Evolutionary conservation across 2,888 invertebrate genomes (phyloP), one percentile per base, ranked within the genome.

Genomic region (Drosophila hamatofila): DNA sequence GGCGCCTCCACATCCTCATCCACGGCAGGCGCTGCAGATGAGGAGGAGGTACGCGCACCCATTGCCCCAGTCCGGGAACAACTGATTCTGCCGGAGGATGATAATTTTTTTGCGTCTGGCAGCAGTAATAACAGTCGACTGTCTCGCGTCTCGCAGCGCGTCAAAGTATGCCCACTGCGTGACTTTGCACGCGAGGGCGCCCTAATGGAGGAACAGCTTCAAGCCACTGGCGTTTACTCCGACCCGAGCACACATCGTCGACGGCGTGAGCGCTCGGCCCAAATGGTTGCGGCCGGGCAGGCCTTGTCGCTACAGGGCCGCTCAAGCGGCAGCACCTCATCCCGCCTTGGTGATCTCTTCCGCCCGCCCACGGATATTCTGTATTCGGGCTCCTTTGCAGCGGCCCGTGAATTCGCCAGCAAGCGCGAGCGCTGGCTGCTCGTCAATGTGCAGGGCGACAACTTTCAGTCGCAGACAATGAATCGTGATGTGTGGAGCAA

Each of bases 401-500:
- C 93, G 58, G 95, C 95, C 0, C 93, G 95, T 27, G 94, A 94
- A 60, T 93, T 93, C 52, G 94, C 95, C 64, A 93, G 94, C 76
- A 88, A 91, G 5, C 92, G 93, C 18, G 94, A 95, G 80, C 94
- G 94, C 64, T 96, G 96, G 96, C 89, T 96, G 27, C 92, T 96
- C 80, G 95, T 96, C 0, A 96, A 96, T 89, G 94, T 96, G 11
- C 96, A 96, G 90, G 94, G 95, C 91, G 94, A 95, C 27, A 94
- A 94, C 79, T 96, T 96, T 89, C 92, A 94, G 25, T 96, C 96
- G 77, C 96, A 96, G 91, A 94, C 95, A 12, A 92, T 96, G 52
- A 96, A 96, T 91, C 93, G 96, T 49, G 96, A 96, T 89, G 94
- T 96, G 2, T 96, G 96, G 96, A 94, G 95, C 16, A 94, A 94